These are phyloP conservation scores for Bembecia ichneumoniformis DNA, from an alignment of 2,888 invertebrate genomes.

Conservation along the genomic window DNA sequence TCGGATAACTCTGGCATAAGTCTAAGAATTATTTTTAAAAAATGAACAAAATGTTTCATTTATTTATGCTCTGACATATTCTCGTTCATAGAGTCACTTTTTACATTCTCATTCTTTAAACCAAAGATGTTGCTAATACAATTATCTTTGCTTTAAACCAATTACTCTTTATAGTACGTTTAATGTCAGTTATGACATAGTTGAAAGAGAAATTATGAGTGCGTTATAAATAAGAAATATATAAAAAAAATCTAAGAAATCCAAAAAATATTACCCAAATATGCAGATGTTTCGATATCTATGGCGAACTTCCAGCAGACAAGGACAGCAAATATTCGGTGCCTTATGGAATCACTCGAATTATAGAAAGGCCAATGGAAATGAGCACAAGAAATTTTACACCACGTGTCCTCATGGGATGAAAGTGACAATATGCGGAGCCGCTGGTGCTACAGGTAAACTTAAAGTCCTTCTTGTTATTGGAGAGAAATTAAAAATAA, in stretches of 20 bases:
- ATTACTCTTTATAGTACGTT: no score
- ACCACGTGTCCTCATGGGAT: constrained; percentile 48
- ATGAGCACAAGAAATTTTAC: constrained; percentile 8
- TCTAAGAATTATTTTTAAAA: no score
- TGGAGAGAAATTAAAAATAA: no score
- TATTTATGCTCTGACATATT: no score
- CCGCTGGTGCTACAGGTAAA: constrained; percentile 63
- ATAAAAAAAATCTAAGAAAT: background rate
- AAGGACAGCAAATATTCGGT: background rate
- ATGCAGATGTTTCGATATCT: background rate
- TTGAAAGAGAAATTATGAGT: background rate
- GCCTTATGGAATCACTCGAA: background rate
- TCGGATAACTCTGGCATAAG: no score
- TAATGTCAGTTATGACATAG: no score
- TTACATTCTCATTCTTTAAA: no score
- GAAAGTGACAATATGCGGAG: constrained; percentile 72
- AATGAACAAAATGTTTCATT: no score
- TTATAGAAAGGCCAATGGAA: background rate
- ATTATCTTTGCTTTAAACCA: no score
- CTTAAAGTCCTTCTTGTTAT: background rate
- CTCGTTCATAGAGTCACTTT: no score
- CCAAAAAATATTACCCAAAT: background rate
- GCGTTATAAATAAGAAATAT: background rate
- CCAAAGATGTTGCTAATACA: no score
- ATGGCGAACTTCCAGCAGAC: background rate